Conservation (phyloP, 2,888 invertebrate genomes). For the Drosophila paramelanica region DNA sequence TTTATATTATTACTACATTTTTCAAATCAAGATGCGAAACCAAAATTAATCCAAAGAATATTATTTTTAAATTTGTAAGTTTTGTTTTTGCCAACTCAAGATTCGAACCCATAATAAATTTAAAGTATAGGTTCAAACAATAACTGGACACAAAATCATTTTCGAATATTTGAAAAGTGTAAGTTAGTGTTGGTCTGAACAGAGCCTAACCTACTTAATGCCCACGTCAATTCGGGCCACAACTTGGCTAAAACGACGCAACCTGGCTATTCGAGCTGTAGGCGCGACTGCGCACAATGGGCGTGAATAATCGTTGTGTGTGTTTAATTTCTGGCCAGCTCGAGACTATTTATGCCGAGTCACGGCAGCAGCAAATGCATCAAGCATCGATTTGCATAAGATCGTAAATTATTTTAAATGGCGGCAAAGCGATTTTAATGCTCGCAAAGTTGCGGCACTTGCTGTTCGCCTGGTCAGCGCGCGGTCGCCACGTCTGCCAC, state of each 20-base stretch:
- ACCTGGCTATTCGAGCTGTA: neutral
- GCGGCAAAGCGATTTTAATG: constrained; percentile 55
- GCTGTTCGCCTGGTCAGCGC: constrained; percentile 8
- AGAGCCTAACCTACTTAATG: constrained; percentile 8
- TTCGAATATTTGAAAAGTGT: neutral
- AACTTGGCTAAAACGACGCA: neutral
- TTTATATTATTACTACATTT: too few species aligned
- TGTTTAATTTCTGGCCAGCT: constrained; percentile 30
- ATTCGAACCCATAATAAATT: too few species aligned
- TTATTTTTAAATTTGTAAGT: too few species aligned
- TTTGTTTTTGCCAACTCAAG: neutral
- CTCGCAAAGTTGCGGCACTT: constrained; percentile 27
- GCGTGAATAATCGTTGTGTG: constrained; percentile 55
- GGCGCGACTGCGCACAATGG: constrained; percentile 37
- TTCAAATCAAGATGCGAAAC: too few species aligned
- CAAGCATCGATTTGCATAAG: constrained; percentile 56
- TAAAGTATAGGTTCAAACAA: too few species aligned
- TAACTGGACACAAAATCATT: too few species aligned
- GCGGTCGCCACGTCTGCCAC: neutral
- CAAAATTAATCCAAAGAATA: too few species aligned
- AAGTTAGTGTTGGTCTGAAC: neutral
- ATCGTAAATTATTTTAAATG: constrained; percentile 69
- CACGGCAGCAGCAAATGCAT: constrained; percentile 43
- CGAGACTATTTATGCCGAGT: constrained; percentile 50
- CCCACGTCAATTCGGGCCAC: constrained; percentile 6